These are phyloP conservation scores for Bombycilla garrulus DNA, from an alignment of 2,113 vertebrate genomes.

Conservation along the genomic window DNA sequence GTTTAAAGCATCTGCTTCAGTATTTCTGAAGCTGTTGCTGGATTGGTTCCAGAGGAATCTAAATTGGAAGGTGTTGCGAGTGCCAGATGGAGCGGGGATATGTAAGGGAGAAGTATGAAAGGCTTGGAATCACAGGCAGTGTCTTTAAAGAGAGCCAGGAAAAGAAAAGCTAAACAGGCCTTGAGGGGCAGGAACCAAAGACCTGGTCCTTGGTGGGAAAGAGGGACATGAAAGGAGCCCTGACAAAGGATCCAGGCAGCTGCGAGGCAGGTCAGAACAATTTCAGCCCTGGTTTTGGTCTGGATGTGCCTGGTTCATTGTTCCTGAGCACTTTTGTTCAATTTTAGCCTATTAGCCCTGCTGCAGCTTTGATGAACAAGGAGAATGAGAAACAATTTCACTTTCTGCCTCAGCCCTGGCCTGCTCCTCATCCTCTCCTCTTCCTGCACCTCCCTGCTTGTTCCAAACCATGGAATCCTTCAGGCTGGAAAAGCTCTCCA, in stretches of 20 bases:
- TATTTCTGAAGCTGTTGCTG: slow-evolving; percentile 65
- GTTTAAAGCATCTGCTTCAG: slow-evolving; percentile 60
- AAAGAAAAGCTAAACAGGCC: background rate
- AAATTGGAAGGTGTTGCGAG: slow-evolving; percentile 55
- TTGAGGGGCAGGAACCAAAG: background rate
- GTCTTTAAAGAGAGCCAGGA: background rate
- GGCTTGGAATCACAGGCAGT: background rate
- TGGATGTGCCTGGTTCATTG: background rate
- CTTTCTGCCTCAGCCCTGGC: background rate
- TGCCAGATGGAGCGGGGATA: slow-evolving; percentile 53
- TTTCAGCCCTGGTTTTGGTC: background rate
- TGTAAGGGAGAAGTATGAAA: background rate
- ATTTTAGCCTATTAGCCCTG: background rate
- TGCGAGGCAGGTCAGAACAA: background rate
- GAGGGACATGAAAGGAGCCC: background rate
- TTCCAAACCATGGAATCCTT: background rate
- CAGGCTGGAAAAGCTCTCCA: fast-evolving
- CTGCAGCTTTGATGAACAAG: background rate
- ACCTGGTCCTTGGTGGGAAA: background rate
- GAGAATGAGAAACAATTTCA: background rate
- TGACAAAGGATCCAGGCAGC: background rate
- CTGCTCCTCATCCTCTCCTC: background rate
- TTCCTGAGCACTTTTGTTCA: background rate
- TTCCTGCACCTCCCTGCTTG: background rate
- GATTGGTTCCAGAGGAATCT: slow-evolving; percentile 25